Evolutionary conservation across 2,888 invertebrate species (phyloP), one percentile per base, ranked within the genome.

Genomic region (Scaptomyza reducta): DNA sequence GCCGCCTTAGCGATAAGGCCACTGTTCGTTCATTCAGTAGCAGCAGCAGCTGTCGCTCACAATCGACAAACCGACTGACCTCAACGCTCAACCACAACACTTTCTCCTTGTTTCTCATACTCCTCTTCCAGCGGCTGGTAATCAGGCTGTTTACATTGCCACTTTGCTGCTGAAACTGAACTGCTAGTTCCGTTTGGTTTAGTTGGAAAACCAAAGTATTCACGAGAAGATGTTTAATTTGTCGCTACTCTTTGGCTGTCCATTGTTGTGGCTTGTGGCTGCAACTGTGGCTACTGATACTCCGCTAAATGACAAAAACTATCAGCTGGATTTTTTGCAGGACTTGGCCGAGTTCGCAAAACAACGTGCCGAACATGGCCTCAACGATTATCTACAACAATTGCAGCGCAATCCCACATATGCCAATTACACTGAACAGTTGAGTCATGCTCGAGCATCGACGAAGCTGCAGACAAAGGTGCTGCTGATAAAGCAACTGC

Each of bases 401-500:
- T 54, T 90, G 56, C 71, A 74, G 55, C 16, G 1, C 2, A 74
- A 71, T 40, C 16, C 50, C 6, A 61, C 56, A 9, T 79, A 77
- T 49, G 59, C 31, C 22, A 61, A 74, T n/a, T 87, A 88, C 35
- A 49, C 41, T 0, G 22, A 42, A 0, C 70, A 79, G 6, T 44
- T 87, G n/a, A 45, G 61, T 7, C 6, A 45, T 4, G 84, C 78
- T 2, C 56, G 74, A 0, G 50, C 70, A 0, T 51, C 74, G 0
- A 16, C 14, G 0, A 77, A 71, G 56, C 16, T 88, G 4, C 76
- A 76, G 45, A 31, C 75, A 0, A 90, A 90, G 72, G 77, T 89
- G 46, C 59, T 90, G 35, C 79, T 90, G 2, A 78, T 90, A 29
- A 90, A 89, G 55, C 90, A 90, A 45, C 61, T 89, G 51, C 67